Percentiles rank a stretch among this genome's conserved stretches.
Evolutionary conservation across 2,797 vertebrate species (phyloP).

Genomic region (Crocodylus rhombifer): DNA sequence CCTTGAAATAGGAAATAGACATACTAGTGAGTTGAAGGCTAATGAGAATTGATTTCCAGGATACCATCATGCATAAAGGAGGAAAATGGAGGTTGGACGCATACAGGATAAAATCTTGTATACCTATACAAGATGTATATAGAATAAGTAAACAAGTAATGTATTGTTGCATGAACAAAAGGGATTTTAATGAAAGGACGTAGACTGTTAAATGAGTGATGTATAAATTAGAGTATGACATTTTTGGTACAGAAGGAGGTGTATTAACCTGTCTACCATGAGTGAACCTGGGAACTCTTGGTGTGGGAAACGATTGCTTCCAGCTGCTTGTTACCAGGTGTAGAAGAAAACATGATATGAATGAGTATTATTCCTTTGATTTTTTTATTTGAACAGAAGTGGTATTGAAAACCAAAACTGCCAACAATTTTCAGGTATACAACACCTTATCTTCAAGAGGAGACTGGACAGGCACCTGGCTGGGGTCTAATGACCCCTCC

Average conservation of each 20-base stretch:
- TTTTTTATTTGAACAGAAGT: neutral
- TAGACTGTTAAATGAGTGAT: neutral
- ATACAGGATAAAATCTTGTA: neutral
- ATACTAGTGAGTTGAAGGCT: neutral
- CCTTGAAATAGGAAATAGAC: neutral
- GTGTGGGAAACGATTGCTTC: neutral
- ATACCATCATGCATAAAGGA: neutral
- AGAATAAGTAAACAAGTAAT: neutral
- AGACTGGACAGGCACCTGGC: no score
- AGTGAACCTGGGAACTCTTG: neutral
- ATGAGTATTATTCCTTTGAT: neutral
- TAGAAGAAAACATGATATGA: neutral
- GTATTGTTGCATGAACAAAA: neutral
- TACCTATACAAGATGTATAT: neutral
- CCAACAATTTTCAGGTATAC: neutral
- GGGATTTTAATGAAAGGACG: neutral
- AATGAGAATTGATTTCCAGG: neutral
- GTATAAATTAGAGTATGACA: neutral
- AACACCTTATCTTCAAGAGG: neutral
- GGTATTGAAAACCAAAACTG: neutral
- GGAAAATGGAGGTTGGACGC: neutral
- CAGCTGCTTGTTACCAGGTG: neutral
- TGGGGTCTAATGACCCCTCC: no score
- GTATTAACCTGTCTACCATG: neutral
- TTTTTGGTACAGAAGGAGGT: neutral